A percentile compares a stretch with the other conserved stretches of the same genome.
Evolutionary conservation across 2,888 invertebrate genomes (phyloP).

Genomic region (Apamea anceps): DNA sequence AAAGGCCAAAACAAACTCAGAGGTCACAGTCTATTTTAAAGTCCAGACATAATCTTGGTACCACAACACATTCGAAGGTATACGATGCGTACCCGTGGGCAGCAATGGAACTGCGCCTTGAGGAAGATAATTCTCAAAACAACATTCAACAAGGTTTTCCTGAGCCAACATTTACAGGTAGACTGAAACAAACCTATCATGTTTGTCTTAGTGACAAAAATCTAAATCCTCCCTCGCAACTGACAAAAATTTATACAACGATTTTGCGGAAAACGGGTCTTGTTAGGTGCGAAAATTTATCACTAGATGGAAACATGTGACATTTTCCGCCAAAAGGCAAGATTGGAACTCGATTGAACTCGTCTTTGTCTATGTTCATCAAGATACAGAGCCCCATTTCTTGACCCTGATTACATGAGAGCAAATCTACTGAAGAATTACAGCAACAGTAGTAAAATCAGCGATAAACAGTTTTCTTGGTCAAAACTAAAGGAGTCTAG

Average conservation of each 20-base stretch:
- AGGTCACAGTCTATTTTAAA: too few relatives aligned
- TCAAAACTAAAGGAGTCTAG: neutral
- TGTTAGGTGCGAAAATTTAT: neutral
- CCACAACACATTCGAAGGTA: too few relatives aligned
- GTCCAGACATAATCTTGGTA: too few relatives aligned
- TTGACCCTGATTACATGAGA: slow-evolving; percentile 21
- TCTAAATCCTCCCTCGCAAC: neutral
- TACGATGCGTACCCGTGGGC: too few relatives aligned
- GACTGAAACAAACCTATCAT: neutral
- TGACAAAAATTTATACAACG: neutral
- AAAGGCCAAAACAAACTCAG: neutral
- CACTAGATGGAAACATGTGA: neutral
- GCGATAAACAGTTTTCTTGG: slow-evolving; percentile 10
- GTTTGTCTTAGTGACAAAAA: neutral
- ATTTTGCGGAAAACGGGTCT: neutral
- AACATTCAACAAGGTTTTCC: too few relatives aligned
- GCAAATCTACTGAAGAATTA: neutral
- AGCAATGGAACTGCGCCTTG: too few relatives aligned
- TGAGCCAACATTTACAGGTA: neutral
- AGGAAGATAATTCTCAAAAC: too few relatives aligned
- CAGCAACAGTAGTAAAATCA: neutral
- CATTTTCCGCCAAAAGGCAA: slow-evolving; percentile 1
- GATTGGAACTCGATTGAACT: slow-evolving; percentile 24
- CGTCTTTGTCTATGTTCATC: slow-evolving; percentile 17
- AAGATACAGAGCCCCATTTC: slow-evolving; percentile 9